phyloP scores from a whole-genome alignment of 35 echinoderm and acorn worm species.

The Ophioderma brevispina region DNA sequence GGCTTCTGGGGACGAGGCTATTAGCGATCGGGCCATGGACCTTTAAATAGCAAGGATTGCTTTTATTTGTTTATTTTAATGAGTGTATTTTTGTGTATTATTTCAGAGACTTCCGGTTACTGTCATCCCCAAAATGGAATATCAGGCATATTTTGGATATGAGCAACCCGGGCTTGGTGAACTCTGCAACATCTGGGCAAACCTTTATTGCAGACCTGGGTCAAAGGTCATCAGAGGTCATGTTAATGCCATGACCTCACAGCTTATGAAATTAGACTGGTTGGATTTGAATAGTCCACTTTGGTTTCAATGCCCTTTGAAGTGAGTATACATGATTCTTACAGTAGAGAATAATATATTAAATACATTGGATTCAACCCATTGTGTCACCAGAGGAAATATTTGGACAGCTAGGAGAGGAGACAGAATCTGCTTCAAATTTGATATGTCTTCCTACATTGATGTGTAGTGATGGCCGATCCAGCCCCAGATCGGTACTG shows the following conservation, averaged over 20 bases:
- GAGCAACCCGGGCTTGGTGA: constrained; percentile 69
- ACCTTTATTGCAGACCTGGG: constrained; percentile 47
- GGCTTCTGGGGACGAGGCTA: too few species aligned
- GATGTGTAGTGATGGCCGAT: too few species aligned
- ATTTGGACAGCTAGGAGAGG: too few species aligned
- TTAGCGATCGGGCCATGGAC: too few species aligned
- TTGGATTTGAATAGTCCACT: constrained; percentile 34
- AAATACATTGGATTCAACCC: too few species aligned
- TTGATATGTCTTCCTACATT: too few species aligned
- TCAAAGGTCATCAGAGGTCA: constrained; percentile 80
- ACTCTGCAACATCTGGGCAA: constrained; percentile 57
- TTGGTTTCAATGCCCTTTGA: constrained; percentile 22
- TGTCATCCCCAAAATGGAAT: constrained; percentile 55
- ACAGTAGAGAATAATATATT: background rate
- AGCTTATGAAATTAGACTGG: constrained; percentile 59
- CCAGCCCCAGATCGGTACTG: too few species aligned
- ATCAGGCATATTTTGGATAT: constrained; percentile 71
- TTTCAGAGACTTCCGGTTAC: constrained; percentile 42
- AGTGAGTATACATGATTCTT: constrained; percentile 44
- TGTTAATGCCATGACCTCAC: constrained; percentile 57
- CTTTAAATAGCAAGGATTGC: too few species aligned
- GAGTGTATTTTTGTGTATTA: too few species aligned
- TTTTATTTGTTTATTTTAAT: too few species aligned
- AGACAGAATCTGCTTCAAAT: too few species aligned
- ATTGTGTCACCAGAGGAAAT: too few species aligned